Evolutionary conservation across 2,113 vertebrate genomes (phyloP), one percentile per base, ranked within the genome.

Genomic region (Lepisosteus oculatus): DNA sequence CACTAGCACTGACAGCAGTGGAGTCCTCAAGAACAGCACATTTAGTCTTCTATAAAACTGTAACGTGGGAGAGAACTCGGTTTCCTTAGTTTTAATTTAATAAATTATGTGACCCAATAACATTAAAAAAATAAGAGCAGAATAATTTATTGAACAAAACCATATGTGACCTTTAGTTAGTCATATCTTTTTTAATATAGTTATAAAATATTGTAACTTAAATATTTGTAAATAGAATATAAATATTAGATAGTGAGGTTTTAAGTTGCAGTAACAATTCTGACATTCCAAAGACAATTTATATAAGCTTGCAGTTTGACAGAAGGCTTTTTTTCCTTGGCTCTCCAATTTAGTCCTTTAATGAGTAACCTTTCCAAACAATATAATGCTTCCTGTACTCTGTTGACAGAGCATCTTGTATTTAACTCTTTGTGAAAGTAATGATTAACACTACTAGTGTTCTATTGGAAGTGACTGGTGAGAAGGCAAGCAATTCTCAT

Each of bases 221-320:
- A 89, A 54, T 45, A 88, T 83, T 85, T 90, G 87, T 91, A 88
- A 88, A 87, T 90, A 89, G 89, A 87, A 89, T 90, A 90, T 90
- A 89, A 91, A 90, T 86, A 87, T 71, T 82, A 86, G 78, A 73
- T 89, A 89, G 86, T 55, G 54, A 69, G 72, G 75, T 76, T 70
- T 74, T 70, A 73, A 69, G 66, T 81, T 81, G 84, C 77, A 85
- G 80, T 83, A 77, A 80, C 80, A 78, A 84, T 79, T 78, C 74
- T 77, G 77, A 81, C 75, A 84, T 72, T 78, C 79, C 74, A 68
- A 81, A 85, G 79, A 71, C 47, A 71, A 79, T 78, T 55, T 12
- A 13, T 57, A 47, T 65, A 15, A 68, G 56, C 55, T 68, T 57
- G 59, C 29, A 43, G 42, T 42, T 4, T 43, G 42, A 43, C n/a